Evolutionary conservation across 1,140 invertebrate genomes (phyloP), one percentile per base, ranked within the genome.

Genomic region (Planococcus citri): DNA sequence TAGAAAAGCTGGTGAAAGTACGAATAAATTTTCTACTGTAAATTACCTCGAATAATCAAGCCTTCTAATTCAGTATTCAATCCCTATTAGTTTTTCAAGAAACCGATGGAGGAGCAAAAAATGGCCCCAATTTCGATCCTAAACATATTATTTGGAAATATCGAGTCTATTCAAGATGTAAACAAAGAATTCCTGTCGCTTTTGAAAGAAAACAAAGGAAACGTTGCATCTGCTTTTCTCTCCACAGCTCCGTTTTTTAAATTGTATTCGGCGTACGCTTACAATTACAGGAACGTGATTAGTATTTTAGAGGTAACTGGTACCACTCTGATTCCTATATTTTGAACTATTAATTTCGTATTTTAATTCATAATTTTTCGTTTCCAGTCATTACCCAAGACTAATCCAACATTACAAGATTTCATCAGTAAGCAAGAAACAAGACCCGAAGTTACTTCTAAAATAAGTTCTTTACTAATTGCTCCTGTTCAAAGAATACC

Each of bases 191-290:
- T 90, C 14, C 76, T 88, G 6, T 79, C 82, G 14, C 84, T 87
- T 75, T 77, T 90, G 71, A 83, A 84, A 74, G 74, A 81, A 38
- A 81, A 84, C 74, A 77, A 80, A 68, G 78, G 84, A 61, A 84
- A 87, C 77, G 81, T 89, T 51, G 84, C 85, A 0, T 75, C 79
- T 71, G 86, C 87, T 8, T 90, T 91, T 75, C 78, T 82, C 0
- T 86, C 85, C 74, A 79, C 90, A 58, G 88, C 86, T 20, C 88
- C 88, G 10, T 90, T 88, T 77, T 85, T 91, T 24, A 91, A 90
- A 76, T 76, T 89, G 17, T 91, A 91, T 74, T 88, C 88, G 2
- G 84, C 86, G 1, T 90, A 90, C 78, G 88, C 88, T 1, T 88
- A 87, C 69, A 87, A 88, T 74, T 89, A 88, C 77, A 85, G 85